phyloP scores from a whole-genome alignment of 2,113 vertebrate genomes.

The Aegithalos caudatus region DNA sequence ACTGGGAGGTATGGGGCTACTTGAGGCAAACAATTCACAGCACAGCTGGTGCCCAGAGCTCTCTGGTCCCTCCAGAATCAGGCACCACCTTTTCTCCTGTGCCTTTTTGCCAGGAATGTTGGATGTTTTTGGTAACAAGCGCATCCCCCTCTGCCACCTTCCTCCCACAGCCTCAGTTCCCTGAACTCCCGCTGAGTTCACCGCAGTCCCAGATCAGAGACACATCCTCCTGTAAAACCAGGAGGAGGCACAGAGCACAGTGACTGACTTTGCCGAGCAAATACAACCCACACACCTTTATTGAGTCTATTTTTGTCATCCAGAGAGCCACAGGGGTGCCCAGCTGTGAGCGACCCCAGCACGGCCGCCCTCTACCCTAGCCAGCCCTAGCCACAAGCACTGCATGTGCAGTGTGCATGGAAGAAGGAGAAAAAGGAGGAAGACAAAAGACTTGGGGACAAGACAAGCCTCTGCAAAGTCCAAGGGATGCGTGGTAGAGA shows the following conservation, averaged over 20 bases:
- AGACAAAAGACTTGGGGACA: neutral
- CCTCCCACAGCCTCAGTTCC: neutral
- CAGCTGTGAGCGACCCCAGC: neutral
- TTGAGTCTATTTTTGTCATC: neutral
- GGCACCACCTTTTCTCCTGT: neutral
- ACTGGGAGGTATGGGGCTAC: neutral
- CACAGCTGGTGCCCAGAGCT: neutral
- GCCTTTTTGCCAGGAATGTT: neutral
- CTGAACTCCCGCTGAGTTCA: neutral
- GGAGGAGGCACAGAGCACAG: neutral
- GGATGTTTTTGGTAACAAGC: neutral
- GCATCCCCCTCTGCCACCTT: neutral
- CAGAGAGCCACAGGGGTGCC: neutral
- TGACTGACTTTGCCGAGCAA: neutral
- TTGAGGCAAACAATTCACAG: neutral
- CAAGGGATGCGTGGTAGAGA: neutral
- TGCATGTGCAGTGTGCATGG: neutral
- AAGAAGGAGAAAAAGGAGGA: neutral
- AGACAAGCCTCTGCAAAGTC: neutral
- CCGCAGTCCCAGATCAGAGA: neutral
- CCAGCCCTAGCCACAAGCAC: neutral
- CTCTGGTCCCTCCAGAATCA: neutral
- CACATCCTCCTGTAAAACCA: neutral
- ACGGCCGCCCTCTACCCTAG: neutral
- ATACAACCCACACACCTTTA: neutral